phyloP scores from a whole-genome alignment of 2,888 invertebrate genomes.

The Callinectes sapidus region DNA sequence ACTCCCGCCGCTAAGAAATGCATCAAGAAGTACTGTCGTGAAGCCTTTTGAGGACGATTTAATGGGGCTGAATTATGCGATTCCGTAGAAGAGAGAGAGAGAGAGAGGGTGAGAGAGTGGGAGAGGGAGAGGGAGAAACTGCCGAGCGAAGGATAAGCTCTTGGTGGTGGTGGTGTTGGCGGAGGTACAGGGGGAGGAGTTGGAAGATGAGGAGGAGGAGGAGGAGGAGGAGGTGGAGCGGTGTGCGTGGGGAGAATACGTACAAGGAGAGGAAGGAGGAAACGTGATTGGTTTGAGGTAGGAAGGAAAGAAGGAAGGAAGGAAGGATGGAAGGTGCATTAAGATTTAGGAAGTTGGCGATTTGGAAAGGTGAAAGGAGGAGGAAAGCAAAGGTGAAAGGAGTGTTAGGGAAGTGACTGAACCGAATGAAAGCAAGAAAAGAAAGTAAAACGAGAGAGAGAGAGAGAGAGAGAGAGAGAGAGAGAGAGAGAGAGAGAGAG shows the following conservation, averaged over 20 bases:
- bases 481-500: neutral
- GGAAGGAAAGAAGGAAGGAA: constrained; percentile 35
- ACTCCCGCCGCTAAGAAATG: neutral
- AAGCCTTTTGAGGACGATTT: constrained; percentile 17
- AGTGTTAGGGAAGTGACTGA: neutral
- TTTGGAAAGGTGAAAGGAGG: constrained; percentile 19
- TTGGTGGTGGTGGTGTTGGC: neutral
- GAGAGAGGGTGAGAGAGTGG: neutral
- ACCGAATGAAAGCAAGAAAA: neutral
- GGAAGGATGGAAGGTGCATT: constrained; percentile 1
- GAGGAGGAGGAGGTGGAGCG: neutral
- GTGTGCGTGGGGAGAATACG: constrained; percentile 11
- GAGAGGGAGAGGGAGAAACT: neutral
- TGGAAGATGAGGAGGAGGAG: neutral
- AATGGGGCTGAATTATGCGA: constrained; percentile 4
- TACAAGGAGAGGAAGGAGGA: constrained; percentile 7
- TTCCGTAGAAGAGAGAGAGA: neutral
- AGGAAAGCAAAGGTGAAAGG: constrained; percentile 11
- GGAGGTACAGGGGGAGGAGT: neutral
- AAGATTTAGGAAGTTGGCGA: neutral
- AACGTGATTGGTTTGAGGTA: constrained; percentile 24
- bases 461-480: neutral
- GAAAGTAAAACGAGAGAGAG: neutral
- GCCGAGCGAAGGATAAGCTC: neutral
- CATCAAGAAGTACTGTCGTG: constrained; percentile 13